Conservation (phyloP, 2,113 vertebrate genomes). For the Pyxicephalus adspersus region DNA sequence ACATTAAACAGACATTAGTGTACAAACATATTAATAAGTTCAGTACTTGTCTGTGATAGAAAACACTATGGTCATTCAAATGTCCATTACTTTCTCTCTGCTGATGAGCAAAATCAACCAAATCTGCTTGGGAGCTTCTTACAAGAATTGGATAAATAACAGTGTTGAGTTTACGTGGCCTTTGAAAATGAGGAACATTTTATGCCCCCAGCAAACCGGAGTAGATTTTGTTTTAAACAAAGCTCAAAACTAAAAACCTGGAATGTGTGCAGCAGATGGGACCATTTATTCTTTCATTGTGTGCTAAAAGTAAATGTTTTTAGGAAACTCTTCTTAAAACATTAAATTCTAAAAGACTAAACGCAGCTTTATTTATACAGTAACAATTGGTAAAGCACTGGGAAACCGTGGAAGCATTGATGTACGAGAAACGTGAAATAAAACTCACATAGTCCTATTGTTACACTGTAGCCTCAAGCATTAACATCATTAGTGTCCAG, state of each 20-base stretch:
- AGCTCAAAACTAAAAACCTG: too few relatives aligned
- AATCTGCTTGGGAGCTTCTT: background rate
- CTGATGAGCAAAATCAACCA: background rate
- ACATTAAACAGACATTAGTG: background rate
- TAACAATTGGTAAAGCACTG: too few relatives aligned
- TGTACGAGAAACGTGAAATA: background rate
- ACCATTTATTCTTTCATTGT: background rate
- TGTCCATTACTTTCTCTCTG: background rate
- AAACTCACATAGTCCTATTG: background rate
- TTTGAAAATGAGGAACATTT: background rate
- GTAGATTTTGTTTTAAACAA: background rate
- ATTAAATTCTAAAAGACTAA: too few relatives aligned
- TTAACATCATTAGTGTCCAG: slow-evolving; percentile 11
- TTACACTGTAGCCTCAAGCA: slow-evolving; percentile 7
- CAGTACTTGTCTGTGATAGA: background rate
- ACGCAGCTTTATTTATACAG: too few relatives aligned
- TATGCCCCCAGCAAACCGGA: background rate
- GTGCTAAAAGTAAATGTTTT: background rate
- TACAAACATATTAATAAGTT: too few relatives aligned
- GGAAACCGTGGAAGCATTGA: background rate
- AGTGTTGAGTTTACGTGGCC: background rate
- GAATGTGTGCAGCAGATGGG: too few relatives aligned
- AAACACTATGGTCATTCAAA: background rate
- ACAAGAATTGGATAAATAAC: background rate
- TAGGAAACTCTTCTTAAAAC: background rate